Conservation (phyloP, 2,888 invertebrate genomes). For the Acrobasis repandana region DNA sequence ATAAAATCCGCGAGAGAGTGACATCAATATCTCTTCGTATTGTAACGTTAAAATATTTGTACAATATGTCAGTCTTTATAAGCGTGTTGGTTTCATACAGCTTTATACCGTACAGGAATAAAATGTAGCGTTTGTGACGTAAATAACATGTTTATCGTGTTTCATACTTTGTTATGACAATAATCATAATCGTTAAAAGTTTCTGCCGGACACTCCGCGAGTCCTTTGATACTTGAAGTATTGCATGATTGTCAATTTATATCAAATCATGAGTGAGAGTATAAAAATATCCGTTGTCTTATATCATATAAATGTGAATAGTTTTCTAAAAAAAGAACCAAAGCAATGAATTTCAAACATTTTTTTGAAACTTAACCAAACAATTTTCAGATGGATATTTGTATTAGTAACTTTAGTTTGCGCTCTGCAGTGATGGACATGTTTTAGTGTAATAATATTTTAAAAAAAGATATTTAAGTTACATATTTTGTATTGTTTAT, state of each 20-base stretch:
- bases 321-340: constrained; percentile 37
- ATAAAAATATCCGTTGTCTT: constrained; percentile 40
- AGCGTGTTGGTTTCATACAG: constrained; percentile 12
- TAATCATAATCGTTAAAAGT: constrained; percentile 27
- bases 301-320: constrained; percentile 26
- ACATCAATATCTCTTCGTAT: no score
- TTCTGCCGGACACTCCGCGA: constrained; percentile 21
- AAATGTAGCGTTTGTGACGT: constrained; percentile 4
- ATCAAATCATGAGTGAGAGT: constrained; percentile 42
- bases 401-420: constrained; percentile 8
- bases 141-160: constrained; percentile 24
- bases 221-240: constrained; percentile 32
- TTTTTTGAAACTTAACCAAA: constrained; percentile 33
- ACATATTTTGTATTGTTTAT: constrained; percentile 48
- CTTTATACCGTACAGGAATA: constrained; percentile 13
- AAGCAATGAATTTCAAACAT: constrained; percentile 52
- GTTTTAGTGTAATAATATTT: constrained; percentile 5
- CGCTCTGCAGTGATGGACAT: constrained; percentile 2
- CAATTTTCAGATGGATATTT: constrained; percentile 21
- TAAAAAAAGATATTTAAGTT: constrained; percentile 37
- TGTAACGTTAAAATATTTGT: background rate
- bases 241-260: constrained; percentile 52
- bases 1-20: no score
- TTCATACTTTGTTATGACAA: constrained; percentile 31
- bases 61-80: constrained; percentile 1